Conservation (phyloP, 2,797 vertebrate genomes). For the Mergus octosetaceus region DNA sequence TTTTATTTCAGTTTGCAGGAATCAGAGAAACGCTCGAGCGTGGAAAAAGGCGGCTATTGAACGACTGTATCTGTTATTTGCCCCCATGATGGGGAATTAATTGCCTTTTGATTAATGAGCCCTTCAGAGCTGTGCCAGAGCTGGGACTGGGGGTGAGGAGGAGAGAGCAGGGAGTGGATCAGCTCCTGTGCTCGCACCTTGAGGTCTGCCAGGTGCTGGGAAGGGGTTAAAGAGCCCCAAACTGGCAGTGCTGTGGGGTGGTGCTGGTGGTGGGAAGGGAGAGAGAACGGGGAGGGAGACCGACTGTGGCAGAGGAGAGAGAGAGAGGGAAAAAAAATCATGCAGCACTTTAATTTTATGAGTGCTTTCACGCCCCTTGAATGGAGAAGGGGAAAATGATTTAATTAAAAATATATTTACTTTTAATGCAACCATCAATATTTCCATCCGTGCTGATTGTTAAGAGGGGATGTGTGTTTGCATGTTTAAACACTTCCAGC, state of each 20-base stretch:
- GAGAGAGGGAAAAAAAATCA: conserved; percentile 1
- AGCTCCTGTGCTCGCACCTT: neutral
- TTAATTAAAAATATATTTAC: conserved; percentile 74
- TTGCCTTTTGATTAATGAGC: conserved; percentile 78
- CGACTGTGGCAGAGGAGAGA: neutral
- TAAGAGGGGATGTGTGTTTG: conserved; percentile 38
- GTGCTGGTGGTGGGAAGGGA: neutral
- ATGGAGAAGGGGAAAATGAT: conserved; percentile 62
- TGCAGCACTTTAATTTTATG: conserved; percentile 43
- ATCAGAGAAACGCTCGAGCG: conserved; percentile 38
- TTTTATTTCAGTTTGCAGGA: conserved; percentile 39
- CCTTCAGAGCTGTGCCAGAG: conserved; percentile 53
- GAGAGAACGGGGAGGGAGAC: neutral
- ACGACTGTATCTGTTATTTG: conserved; percentile 71
- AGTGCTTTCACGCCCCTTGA: conserved; percentile 53
- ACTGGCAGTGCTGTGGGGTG: rapidly evolving
- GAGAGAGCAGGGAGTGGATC: neutral
- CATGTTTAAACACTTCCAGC: conserved; percentile 1
- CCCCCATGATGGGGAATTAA: conserved; percentile 75
- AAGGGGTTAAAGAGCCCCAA: conserved; percentile 17
- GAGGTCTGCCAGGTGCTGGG: neutral
- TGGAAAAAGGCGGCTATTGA: conserved; percentile 46
- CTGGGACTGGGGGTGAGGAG: neutral
- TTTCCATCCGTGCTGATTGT: conserved; percentile 56
- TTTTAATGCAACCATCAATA: conserved; percentile 64